Percentiles rank a stretch among this genome's conserved stretches.
Conservation (phyloP, 1,140 invertebrate genomes). For the Doryteuthis pealeii region DNA sequence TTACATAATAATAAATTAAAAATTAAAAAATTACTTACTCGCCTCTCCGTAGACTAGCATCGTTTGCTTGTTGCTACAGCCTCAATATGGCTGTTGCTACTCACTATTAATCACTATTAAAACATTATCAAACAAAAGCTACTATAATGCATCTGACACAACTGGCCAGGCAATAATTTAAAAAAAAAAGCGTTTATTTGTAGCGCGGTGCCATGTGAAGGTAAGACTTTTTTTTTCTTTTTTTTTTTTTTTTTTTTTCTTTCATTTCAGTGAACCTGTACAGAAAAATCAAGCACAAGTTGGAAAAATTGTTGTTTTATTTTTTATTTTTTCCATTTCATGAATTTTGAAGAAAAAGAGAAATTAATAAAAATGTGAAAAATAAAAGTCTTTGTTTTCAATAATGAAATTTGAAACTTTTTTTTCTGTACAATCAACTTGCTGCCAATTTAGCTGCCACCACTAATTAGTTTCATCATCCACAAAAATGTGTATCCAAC, state of each 20-base stretch:
- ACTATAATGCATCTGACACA: background rate
- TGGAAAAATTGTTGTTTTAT: background rate
- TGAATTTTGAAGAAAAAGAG: background rate
- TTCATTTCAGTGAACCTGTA: conserved; percentile 9
- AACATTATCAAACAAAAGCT: background rate
- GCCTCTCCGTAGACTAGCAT: background rate
- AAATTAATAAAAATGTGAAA: background rate
- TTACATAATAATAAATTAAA: too few relatives aligned
- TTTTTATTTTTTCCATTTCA: background rate
- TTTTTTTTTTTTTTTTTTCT: too few relatives aligned
- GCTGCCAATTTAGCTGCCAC: background rate
- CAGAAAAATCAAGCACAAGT: conserved; percentile 9
- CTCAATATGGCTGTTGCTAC: background rate
- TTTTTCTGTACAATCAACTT: conserved; percentile 1
- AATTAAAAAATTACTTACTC: background rate
- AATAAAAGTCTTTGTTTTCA: background rate
- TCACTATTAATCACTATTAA: too few relatives aligned
- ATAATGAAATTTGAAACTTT: background rate
- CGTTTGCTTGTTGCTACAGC: background rate
- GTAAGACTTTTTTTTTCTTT: background rate
- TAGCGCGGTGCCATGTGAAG: background rate
- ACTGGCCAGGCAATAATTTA: conserved; percentile 6
- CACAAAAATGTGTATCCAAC: background rate
- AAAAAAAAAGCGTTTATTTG: background rate
- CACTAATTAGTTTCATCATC: background rate